These are phyloP conservation scores for Neomorphus geoffroyi DNA, from an alignment of 2,797 vertebrate genomes.

Conservation along the genomic window DNA sequence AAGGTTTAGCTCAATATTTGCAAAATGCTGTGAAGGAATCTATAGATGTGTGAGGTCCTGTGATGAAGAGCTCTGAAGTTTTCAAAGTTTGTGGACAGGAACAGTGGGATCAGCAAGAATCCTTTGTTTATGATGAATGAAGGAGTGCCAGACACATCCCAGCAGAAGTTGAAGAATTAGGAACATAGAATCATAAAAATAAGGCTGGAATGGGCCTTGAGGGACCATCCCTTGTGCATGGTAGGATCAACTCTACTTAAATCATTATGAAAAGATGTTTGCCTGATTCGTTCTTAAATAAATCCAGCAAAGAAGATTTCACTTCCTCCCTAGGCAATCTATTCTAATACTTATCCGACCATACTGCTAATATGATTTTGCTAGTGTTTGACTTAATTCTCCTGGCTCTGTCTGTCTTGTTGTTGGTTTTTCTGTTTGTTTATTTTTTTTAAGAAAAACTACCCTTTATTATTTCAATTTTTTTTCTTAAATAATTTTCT, in stretches of 20 bases:
- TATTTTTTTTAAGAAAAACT: neutral
- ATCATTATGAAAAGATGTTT: neutral
- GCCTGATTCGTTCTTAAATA: conserved; percentile 3
- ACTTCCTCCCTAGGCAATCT: neutral
- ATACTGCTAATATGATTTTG: neutral
- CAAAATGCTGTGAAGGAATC: neutral
- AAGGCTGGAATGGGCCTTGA: neutral
- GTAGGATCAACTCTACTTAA: conserved; percentile 23
- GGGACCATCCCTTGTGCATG: neutral
- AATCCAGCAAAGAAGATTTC: conserved; percentile 12
- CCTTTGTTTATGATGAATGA: conserved; percentile 8
- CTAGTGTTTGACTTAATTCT: neutral
- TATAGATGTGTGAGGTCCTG: neutral
- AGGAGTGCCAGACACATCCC: neutral
- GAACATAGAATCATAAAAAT: neutral
- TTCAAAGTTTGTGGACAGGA: neutral
- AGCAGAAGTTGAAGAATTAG: neutral
- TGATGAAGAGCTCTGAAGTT: neutral
- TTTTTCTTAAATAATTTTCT: neutral
- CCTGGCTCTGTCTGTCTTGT: neutral
- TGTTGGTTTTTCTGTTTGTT: no score
- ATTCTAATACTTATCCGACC: neutral
- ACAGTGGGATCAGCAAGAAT: conserved; percentile 7
- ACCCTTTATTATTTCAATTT: neutral
- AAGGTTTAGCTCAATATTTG: neutral